These are phyloP conservation scores for Tragelaphus scriptus DNA, from an alignment of 2,113 vertebrate genomes.

Conservation along the genomic window DNA sequence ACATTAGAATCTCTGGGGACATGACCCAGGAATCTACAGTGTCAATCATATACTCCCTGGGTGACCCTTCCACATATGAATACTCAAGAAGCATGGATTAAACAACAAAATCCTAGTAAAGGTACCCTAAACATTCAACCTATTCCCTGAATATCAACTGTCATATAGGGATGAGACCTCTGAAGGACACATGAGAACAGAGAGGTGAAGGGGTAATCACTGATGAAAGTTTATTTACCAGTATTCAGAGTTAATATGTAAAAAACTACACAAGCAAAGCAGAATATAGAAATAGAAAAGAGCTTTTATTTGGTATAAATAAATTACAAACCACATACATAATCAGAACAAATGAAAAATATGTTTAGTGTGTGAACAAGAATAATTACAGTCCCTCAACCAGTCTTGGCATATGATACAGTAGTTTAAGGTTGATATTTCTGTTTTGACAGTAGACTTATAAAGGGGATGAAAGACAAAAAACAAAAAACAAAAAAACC, in stretches of 20 bases:
- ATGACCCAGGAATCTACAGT: not conserved
- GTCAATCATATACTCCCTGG: not conserved
- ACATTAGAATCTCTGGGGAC: not conserved
- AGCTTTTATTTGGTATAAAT: conserved; percentile 14
- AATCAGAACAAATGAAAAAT: conserved; percentile 41
- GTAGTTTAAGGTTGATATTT: conserved; percentile 23
- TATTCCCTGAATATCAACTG: not conserved
- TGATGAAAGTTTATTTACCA: not conserved
- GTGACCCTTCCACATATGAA: not conserved
- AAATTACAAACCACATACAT: not conserved
- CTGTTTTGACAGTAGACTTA: conserved; percentile 27
- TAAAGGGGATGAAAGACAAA: not conserved
- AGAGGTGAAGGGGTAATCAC: not conserved
- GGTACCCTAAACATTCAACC: not conserved
- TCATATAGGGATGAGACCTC: not conserved
- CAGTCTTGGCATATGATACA: conserved; percentile 7
- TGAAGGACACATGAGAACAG: not conserved
- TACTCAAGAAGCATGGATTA: not conserved
- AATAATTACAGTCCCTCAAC: not conserved
- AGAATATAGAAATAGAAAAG: not conserved
- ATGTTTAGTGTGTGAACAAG: not conserved
- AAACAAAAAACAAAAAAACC: not conserved
- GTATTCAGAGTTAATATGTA: not conserved
- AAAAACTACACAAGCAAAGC: not conserved
- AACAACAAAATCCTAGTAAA: not conserved